These are phyloP conservation scores for Brachyhypopomus occidentalis DNA, from an alignment of 2,113 vertebrate species.

Conservation along the genomic window DNA sequence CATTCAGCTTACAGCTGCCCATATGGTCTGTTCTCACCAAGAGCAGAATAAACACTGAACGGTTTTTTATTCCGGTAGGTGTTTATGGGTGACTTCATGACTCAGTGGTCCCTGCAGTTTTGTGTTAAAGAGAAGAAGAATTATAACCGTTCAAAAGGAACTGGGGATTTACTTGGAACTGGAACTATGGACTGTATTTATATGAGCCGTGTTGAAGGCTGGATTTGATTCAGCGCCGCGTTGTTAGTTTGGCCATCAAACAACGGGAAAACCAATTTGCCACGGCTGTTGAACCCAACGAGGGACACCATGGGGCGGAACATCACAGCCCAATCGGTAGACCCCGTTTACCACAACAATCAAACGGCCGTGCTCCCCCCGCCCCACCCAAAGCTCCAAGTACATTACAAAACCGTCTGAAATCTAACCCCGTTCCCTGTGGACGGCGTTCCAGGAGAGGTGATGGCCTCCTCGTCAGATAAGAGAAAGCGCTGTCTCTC, in stretches of 20 bases:
- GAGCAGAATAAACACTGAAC: background rate
- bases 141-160: background rate
- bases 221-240: background rate
- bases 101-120: background rate
- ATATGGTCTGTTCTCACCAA: background rate
- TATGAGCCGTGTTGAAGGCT: background rate
- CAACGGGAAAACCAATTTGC: slow-evolving; percentile 33
- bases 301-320: background rate
- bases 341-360: background rate
- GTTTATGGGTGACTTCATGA: slow-evolving; percentile 15
- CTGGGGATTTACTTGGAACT: background rate
- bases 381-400: slow-evolving; percentile 43
- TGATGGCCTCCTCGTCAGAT: slow-evolving; percentile 60
- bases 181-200: background rate
- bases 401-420: slow-evolving; percentile 1
- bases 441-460: slow-evolving; percentile 7
- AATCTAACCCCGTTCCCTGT: background rate
- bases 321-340: background rate
- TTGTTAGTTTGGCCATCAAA: slow-evolving; percentile 10
- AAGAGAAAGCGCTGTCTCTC: slow-evolving; percentile 61
- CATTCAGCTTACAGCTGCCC: slow-evolving; percentile 8
- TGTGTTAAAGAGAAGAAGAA: background rate
- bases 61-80: background rate
- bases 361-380: slow-evolving; percentile 17
- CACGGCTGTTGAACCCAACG: slow-evolving; percentile 2